Base-by-base conservation (phyloP, 2,888 invertebrate species). In the Fabriciana adippe region DNA sequence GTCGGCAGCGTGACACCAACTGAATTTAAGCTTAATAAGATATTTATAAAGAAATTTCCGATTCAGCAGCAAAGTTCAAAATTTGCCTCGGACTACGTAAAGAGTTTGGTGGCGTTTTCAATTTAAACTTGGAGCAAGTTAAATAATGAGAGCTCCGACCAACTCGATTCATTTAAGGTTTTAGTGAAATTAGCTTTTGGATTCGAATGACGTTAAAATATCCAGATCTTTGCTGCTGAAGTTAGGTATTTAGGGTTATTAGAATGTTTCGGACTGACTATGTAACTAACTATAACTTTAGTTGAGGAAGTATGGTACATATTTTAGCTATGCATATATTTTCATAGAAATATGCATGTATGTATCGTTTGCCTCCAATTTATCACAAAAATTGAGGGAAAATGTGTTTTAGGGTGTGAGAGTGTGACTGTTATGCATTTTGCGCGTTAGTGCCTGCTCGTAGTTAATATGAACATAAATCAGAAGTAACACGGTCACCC, bases 21-120 rank as follows among this genome's bases (percentile, higher is more conserved):
- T 87, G 89, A 92, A 89, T 92, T 92, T 91, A 88, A 91, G 87
- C 92, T 80, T 91, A 90, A 91, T 92, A 92, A 91, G 88, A 90
- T 92, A 92, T 92, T 92, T 92, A 92, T 92, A 91, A 91, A 91
- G 92, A 91, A 88, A 90, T 92, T 90, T 91, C 90, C 90, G 85
- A 92, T 92, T 92, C 92, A 90, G 87, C 88, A 85, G 90, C 88
- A 91, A 92, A 92, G 91, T 92, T 92, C 92, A 92, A 88, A 92
- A 89, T 92, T 92, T 89, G 87, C 90, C 87, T 90, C 86, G 81
- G 84, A 87, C 87, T 88, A 84, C 81, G 83, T 88, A 90, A 91
- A 90, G 92, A 92, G 91, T 92, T 92, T 79, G 86, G 87, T 87
- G 84, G 88, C 90, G 87, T 92, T 92, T 92, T 92, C 92, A 92